phyloP scores from a whole-genome alignment of 1,140 invertebrate species.

The Psix sp. region DNA sequence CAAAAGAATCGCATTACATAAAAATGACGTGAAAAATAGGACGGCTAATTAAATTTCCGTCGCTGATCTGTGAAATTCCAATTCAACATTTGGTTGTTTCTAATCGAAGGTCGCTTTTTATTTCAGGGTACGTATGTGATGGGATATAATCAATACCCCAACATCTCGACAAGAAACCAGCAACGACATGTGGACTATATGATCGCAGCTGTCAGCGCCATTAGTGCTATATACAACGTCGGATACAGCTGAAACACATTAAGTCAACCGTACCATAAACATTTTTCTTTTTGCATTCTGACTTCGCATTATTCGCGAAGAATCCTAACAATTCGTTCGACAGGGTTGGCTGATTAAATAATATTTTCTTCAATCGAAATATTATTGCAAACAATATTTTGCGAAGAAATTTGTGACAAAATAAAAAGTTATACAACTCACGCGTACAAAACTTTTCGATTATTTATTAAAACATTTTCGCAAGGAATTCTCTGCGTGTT shows the following conservation, averaged over 20 bases:
- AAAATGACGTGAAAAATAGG: no score
- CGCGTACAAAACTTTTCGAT: no score
- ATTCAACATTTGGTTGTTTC: no score
- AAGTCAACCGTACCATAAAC: constrained; percentile 40
- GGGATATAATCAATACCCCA: constrained; percentile 68
- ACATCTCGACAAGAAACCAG: constrained; percentile 62
- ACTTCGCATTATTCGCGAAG: constrained; percentile 8
- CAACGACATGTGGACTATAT: constrained; percentile 66
- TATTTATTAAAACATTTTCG: no score
- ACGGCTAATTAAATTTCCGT: no score
- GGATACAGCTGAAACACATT: constrained; percentile 46
- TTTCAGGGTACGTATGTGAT: constrained; percentile 44
- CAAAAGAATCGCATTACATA: constrained; percentile 7
- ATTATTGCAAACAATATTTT: no score
- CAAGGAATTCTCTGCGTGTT: no score
- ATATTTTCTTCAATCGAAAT: not conserved
- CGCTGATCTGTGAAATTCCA: no score
- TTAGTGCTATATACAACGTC: constrained; percentile 27
- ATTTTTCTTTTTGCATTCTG: constrained; percentile 38
- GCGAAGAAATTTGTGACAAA: no score
- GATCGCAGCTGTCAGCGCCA: constrained; percentile 66
- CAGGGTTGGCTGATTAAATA: not conserved
- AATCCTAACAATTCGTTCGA: constrained; percentile 19
- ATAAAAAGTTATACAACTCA: no score
- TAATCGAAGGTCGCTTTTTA: no score